phyloP scores from a whole-genome alignment of 2,888 invertebrate genomes.

The Scaptomyza reducta region DNA sequence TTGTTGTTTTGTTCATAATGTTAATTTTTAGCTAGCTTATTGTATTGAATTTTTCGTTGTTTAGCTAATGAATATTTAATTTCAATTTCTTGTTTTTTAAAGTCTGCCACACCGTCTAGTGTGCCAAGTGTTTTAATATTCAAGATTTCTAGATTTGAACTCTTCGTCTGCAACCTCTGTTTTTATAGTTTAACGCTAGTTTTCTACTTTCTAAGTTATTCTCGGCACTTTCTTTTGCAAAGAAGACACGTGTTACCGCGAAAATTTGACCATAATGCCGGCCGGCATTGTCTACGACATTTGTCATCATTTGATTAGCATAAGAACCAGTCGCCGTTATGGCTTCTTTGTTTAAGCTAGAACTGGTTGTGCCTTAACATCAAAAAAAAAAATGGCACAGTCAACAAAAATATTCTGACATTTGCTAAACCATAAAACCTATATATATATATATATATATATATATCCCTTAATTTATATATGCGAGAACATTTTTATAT shows the following conservation, averaged over 20 bases:
- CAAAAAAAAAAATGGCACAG: constrained; percentile 59
- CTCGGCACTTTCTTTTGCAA: constrained; percentile 54
- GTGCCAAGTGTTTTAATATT: not conserved
- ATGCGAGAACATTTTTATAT: constrained; percentile 14
- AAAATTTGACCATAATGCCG: constrained; percentile 27
- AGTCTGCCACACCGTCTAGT: not conserved
- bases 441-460: not conserved
- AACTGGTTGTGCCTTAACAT: constrained; percentile 69
- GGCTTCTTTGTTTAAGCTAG: constrained; percentile 35
- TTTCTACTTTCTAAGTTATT: constrained; percentile 41
- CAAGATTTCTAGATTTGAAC: not conserved
- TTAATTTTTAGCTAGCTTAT: not conserved
- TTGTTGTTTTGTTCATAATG: too few species aligned
- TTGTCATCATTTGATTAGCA: constrained; percentile 67
- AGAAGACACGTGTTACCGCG: constrained; percentile 68
- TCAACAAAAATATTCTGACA: constrained; percentile 47
- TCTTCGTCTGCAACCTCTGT: not conserved
- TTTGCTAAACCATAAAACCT: constrained; percentile 32
- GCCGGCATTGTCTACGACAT: constrained; percentile 28
- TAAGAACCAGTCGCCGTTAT: constrained; percentile 64
- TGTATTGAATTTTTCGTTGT: not conserved
- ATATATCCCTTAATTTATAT: not conserved
- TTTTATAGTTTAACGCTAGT: constrained; percentile 26
- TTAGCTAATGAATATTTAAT: not conserved
- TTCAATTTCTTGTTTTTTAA: not conserved